Evolutionary conservation across 2,113 vertebrate species (phyloP).

Genomic region (Serinus canaria): DNA sequence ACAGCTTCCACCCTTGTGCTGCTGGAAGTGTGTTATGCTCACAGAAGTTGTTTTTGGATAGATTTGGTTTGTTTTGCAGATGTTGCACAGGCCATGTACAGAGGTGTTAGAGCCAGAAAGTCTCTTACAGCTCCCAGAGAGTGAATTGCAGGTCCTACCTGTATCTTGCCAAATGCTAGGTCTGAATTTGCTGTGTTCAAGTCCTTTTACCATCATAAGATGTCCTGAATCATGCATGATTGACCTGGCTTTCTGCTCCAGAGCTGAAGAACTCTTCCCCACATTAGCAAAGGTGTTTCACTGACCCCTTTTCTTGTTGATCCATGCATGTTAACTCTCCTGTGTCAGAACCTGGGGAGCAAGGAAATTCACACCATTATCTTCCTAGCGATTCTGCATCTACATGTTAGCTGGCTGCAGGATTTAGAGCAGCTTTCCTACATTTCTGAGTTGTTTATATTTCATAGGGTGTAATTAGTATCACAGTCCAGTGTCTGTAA

Average conservation of each 20-base stretch:
- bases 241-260: not conserved
- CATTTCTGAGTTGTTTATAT: not conserved
- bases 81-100: no score
- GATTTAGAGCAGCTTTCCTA: not conserved
- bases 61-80: not conserved
- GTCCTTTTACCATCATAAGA: not conserved
- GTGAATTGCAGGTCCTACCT: not conserved
- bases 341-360: accelerated
- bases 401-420: accelerated
- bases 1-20: not conserved
- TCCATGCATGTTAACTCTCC: not conserved
- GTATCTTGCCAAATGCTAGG: not conserved
- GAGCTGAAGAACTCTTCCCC: not conserved
- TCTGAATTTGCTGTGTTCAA: not conserved
- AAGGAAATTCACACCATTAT: not conserved
- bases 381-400: not conserved
- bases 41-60: not conserved
- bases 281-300: not conserved
- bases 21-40: not conserved
- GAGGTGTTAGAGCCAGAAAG: not conserved
- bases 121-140: accelerated
- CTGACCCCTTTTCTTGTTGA: not conserved
- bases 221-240: not conserved
- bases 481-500: not conserved
- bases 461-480: not conserved